Evolutionary conservation across 2,888 invertebrate species (phyloP).

Genomic region (Andrena hattorfiana): DNA sequence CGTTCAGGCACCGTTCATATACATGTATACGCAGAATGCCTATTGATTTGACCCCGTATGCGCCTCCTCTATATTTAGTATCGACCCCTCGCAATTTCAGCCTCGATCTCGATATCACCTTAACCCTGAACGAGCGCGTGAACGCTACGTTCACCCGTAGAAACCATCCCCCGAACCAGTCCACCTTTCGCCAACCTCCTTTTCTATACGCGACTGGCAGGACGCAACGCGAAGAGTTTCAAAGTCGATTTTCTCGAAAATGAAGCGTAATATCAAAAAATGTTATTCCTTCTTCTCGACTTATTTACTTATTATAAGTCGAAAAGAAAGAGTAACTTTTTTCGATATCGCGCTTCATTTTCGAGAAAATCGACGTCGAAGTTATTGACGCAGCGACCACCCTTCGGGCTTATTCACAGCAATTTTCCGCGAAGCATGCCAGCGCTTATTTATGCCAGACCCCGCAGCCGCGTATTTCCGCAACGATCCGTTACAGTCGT

Average conservation of each 20-base stretch:
- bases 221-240: no score
- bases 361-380: no score
- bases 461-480: not conserved
- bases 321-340: no score
- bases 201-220: no score
- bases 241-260: no score
- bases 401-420: conserved; percentile 2
- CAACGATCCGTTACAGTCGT: conserved; percentile 1
- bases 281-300: no score
- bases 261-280: no score
- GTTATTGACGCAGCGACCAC: no score
- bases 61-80: conserved; percentile 76
- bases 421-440: not conserved
- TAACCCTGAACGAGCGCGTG: conserved; percentile 68
- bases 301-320: no score
- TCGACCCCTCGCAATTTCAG: conserved; percentile 73
- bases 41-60: conserved; percentile 79
- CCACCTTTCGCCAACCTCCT: not conserved
- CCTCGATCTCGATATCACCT: conserved; percentile 66
- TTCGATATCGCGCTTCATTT: no score
- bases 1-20: conserved; percentile 59
- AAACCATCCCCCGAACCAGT: not conserved
- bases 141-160: conserved; percentile 14
- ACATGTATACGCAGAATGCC: conserved; percentile 62
- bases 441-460: conserved; percentile 13